Evolutionary conservation across 2,797 vertebrate genomes (phyloP), one percentile per base, ranked within the genome.

Genomic region (Sardinella longiceps): DNA sequence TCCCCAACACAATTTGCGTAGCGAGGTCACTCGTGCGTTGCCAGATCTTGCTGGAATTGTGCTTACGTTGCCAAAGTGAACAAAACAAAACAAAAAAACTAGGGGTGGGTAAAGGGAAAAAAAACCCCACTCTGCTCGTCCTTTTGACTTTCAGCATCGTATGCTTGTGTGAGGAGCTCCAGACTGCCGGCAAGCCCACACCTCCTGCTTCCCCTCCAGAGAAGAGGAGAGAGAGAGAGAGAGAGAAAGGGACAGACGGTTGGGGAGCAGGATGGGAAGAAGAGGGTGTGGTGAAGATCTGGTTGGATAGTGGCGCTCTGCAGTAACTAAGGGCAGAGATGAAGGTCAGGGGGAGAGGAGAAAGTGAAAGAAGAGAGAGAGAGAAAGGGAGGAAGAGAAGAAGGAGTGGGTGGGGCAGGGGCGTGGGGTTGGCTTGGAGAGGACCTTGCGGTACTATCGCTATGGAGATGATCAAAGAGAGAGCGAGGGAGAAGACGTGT

Each of bases 331-430:
- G 85, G n/a, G 63, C 77, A 66, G n/a, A 56, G 5, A 45, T 81
- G 81, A 87, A 89, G 85, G 88, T 88, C 84, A 82, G 39, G 33
- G 63, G 84, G 80, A 82, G 84, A 45, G 46, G 30, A 45, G 50
- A 56, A 53, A 63, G 51, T 53, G 18, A 20, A 53, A 53, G 51
- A 53, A 51, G 6, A 53, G 58, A 28, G 28, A 66, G 10, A 30
- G 28, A 66, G 25, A 9, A 11, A 63, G 28, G 28, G 28, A 14
- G 25, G 63, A 63, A 63, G 6, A 9, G 9, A 11, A 25, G 10
- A 25, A 5, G 6, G 23, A 60, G 5, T 4, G 30, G 77, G 70
- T 84, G 86, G 84, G 85, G 84, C 80, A 70, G 23, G n/a, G 63
- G 84, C 70, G 56, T 81, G 45, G 66, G 66, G 20, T 39, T 74